Base-by-base conservation (phyloP, 2,797 vertebrate species). In the Paramormyrops hopkinsi region DNA sequence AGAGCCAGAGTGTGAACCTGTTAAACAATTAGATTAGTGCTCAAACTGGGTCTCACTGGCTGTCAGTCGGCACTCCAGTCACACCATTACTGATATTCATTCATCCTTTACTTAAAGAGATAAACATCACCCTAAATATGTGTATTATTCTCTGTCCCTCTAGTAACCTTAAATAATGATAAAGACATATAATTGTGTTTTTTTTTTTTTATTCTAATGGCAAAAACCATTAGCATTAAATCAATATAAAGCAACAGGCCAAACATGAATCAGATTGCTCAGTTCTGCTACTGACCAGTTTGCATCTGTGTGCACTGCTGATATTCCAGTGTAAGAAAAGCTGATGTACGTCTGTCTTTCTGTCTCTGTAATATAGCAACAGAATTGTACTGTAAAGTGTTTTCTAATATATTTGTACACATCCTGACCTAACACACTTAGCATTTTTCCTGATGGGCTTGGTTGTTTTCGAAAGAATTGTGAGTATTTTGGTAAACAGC, bases 401-500 rank as follows among this genome's bases (percentile, higher is more conserved):
- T 92, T 73, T 89, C 86, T 92, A 76, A 90, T 14, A 89, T 90
- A 89, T 90, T 88, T 90, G 90, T 91, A 89, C 84, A 83, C 59
- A 86, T 37, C 25, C 85, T 86, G 29, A 56, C 51, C 85, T n/a
- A 87, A 59, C 83, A 54, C 83, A 87, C n/a, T 84, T 56, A 17
- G 87, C 56, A 69, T 84, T 86, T 50, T 73, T 86, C 46, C 33
- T 19, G 51, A 89, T 87, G 84, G 65, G 90, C 88, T 90, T 89
- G 51, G 88, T 79, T 89, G 90, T 90, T 89, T 89, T 86, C 44
- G 56, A 89, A 29, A 85, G 25, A 85, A 84, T 86, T 91, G 91
- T 91, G 90, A 90, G 90, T 92, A 92, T 91, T 94, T 94, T 92
- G 86, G 92, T 92, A 91, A 92, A 90, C 86, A 89, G 89, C 69